Evolutionary conservation across 2,888 invertebrate genomes (phyloP).

Genomic region (Geotrupes spiniger): DNA sequence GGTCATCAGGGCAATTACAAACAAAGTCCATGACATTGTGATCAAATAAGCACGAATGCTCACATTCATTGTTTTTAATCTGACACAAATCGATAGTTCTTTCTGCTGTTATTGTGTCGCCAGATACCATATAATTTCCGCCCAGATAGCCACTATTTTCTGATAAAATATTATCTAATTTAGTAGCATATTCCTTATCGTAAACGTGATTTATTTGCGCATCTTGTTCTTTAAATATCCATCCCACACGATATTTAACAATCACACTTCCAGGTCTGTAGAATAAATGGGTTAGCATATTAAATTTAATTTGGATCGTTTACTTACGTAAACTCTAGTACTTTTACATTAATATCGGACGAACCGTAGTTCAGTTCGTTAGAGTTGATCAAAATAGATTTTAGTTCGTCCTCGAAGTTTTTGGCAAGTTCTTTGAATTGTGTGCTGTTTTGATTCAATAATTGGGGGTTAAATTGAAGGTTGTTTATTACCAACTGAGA

Average conservation of each 20-base stretch:
- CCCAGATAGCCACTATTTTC: constrained; percentile 53
- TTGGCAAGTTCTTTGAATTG: constrained; percentile 61
- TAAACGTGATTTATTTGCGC: constrained; percentile 52
- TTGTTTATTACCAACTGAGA: constrained; percentile 67
- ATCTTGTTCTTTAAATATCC: constrained; percentile 58
- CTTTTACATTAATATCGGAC: constrained; percentile 59
- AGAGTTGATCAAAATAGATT: constrained; percentile 56
- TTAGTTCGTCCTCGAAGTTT: constrained; percentile 60
- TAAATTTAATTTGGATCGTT: neutral
- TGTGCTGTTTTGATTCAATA: constrained; percentile 60
- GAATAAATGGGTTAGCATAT: constrained; percentile 23
- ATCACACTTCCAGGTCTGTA: constrained; percentile 65
- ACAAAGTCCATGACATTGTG: constrained; percentile 59
- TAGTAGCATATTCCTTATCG: constrained; percentile 48
- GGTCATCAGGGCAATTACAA: constrained; percentile 63
- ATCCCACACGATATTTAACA: constrained; percentile 64
- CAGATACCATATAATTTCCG: constrained; percentile 46
- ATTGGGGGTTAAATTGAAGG: constrained; percentile 58
- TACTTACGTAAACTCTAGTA: constrained; percentile 61
- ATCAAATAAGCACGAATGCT: constrained; percentile 66
- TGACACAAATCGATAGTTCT: constrained; percentile 65
- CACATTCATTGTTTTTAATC: constrained; percentile 63
- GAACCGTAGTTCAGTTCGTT: constrained; percentile 54
- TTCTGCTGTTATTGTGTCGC: constrained; percentile 55
- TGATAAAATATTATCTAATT: constrained; percentile 53